Conservation (phyloP, 2,113 vertebrate genomes). For the Gobius niger region DNA sequence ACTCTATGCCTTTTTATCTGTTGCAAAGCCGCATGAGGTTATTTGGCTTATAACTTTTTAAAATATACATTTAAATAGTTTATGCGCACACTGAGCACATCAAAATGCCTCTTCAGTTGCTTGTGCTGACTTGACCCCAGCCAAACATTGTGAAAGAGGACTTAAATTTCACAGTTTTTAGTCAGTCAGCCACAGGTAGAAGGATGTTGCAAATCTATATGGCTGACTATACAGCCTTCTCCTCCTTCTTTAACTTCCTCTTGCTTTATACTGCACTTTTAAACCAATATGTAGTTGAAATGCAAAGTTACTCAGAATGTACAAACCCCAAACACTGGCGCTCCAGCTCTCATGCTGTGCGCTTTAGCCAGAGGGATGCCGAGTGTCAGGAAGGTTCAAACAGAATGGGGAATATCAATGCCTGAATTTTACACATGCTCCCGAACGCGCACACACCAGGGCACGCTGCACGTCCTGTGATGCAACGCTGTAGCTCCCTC, state of each 20-base stretch:
- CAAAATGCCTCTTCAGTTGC: no score
- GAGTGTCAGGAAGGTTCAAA: slow-evolving; percentile 70
- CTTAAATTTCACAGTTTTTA: neutral
- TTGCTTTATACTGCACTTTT: slow-evolving; percentile 27
- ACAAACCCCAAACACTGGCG: slow-evolving; percentile 1
- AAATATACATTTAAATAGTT: no score
- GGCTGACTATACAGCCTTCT: neutral
- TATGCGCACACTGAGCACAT: no score
- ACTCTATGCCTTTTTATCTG: no score
- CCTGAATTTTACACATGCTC: slow-evolving; percentile 12
- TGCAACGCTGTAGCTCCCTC: slow-evolving; percentile 38
- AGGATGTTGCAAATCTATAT: neutral
- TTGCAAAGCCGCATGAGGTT: no score
- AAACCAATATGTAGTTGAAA: slow-evolving; percentile 33
- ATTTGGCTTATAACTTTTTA: no score
- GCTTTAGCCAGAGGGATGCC: slow-evolving; percentile 59
- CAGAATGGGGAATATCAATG: slow-evolving; percentile 68
- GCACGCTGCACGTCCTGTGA: slow-evolving; percentile 33
- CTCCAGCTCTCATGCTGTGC: slow-evolving; percentile 21
- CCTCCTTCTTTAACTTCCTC: slow-evolving; percentile 9
- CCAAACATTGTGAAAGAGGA: no score
- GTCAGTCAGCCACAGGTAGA: neutral
- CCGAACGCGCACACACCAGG: slow-evolving; percentile 11
- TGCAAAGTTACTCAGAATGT: slow-evolving; percentile 25
- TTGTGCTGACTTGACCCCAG: no score